Evolutionary conservation across 2,113 vertebrate species (phyloP), one percentile per base, ranked within the genome.

Genomic region (Platanista minor): DNA sequence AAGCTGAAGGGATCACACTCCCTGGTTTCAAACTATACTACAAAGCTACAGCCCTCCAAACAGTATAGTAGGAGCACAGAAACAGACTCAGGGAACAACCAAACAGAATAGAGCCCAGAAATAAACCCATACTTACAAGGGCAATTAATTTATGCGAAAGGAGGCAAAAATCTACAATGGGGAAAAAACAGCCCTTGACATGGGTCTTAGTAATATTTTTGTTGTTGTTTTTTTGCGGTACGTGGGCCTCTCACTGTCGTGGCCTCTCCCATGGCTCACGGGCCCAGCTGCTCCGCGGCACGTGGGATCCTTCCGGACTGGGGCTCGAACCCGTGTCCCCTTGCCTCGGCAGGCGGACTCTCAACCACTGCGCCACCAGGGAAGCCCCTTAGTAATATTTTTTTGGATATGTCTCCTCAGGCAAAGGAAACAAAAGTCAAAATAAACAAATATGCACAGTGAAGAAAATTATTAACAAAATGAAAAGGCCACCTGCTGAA

Each of bases 21-120:
- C 11, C 11, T 52, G 46, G 33, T 49, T n/a, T 78, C 18, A 54
- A n/a, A 23, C 75, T 54, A 6, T 1, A 14, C 49, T 14, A 8
- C 31, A n/a, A 23, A 78, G 46, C 31, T 14, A 23, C 31, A 23
- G 31, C 10, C 2, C n/a, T 4, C 20, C 18, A n/a, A 49, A 78
- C 11, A n/a, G 75, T 1, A 21, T 4, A 10, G 46, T 20, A 4
- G 46, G 0, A 33, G 20, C 3, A n/a, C 10, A n/a, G 4, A 54
- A 7, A 0, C 9, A 31, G 39, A 33, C 0, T 20, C 8, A 6
- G 5, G 11, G 74, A 12, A 1, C 8, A 46, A 12, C 11, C 18
- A 20, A 33, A 23, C 11, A 5, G 20, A 4, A 5, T 0, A 13
- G 29, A 20, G 46, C 17, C 31, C 49, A 8, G 75, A 78, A 52